Base-by-base conservation (phyloP, 2,888 invertebrate species). In the Epirrhoe alternata region DNA sequence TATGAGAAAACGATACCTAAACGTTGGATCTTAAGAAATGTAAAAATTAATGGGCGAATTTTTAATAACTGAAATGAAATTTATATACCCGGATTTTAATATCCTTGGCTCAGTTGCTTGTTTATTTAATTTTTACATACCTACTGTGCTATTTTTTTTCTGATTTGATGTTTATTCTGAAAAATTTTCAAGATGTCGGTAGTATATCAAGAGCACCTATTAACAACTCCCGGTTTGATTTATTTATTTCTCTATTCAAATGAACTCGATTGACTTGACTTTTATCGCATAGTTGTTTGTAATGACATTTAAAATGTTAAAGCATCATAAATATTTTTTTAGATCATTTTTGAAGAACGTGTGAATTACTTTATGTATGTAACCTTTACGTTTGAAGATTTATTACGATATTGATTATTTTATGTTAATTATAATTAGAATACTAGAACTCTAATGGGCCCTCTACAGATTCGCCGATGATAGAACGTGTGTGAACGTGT, bases 261-360 rank as follows among this genome's bases (percentile, higher is more conserved):
- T 53, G 38, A 64, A 63, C 55, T 60, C 7, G 63, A 56, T 64
- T 50, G 6, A 63, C 67, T 67, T 64, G 63, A 57, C 57, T 64
- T 66, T 64, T 64, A 50, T 42, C 56, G 24, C 30, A 17, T 55
- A 45, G 54, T 54, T 54, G 53, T 45, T 38, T 59, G 56, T 64
- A 61, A 60, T 61, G 7, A 49, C 12, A 17, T 47, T 64, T 38
- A 49, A 64, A 68, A 68, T 68, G 67, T 61, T 61, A 64, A 30
- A 42, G 12, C 12, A 12, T 58, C 35, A 49, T 53, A 53, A 52
- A 47, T 47, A 42, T 58, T 47, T 50, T 52, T 53, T 61, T 24
- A 24, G 57, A 63, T 57, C 10, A 5, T 38, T 38, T 38, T 8
- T 35, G 5, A 6, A 16, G 5, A 47, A 47, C 16, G 16, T 16